Percentiles rank a stretch among this genome's conserved stretches.
Conservation (phyloP, 2,888 invertebrate species). For the Platycheirus albimanus region DNA sequence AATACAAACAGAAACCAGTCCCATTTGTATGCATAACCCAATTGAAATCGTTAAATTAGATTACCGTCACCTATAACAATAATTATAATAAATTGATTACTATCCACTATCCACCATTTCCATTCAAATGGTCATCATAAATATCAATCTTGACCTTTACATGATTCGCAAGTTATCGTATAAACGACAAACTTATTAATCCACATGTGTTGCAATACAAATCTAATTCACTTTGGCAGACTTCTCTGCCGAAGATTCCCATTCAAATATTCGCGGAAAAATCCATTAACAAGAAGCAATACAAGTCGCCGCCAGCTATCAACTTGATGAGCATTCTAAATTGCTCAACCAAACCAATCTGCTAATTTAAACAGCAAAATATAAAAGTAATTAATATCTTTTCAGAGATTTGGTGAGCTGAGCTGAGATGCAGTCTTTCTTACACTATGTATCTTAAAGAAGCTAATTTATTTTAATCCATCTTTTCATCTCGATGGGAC, state of each 20-base stretch:
- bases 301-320: constrained; percentile 44
- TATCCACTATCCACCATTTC: constrained; percentile 19
- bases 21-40: constrained; percentile 18
- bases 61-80: constrained; percentile 9
- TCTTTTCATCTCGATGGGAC: constrained; percentile 21
- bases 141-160: constrained; percentile 68
- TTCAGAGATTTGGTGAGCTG: no score
- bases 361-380: constrained; percentile 10
- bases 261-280: constrained; percentile 5
- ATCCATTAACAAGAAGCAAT: constrained; percentile 39
- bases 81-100: constrained; percentile 45
- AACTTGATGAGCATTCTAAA: constrained; percentile 40
- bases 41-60: constrained; percentile 27
- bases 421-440: no score
- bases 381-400: constrained; percentile 63
- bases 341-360: constrained; percentile 58
- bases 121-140: constrained; percentile 39
- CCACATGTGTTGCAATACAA: constrained; percentile 37
- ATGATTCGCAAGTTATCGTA: neutral
- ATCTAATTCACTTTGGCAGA: constrained; percentile 50
- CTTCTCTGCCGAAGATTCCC: constrained; percentile 2
- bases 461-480: constrained; percentile 48
- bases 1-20: constrained; percentile 19
- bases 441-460: neutral
- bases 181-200: constrained; percentile 16